Evolutionary conservation across 2,113 vertebrate genomes (phyloP).

Genomic region (Calcarius ornatus): DNA sequence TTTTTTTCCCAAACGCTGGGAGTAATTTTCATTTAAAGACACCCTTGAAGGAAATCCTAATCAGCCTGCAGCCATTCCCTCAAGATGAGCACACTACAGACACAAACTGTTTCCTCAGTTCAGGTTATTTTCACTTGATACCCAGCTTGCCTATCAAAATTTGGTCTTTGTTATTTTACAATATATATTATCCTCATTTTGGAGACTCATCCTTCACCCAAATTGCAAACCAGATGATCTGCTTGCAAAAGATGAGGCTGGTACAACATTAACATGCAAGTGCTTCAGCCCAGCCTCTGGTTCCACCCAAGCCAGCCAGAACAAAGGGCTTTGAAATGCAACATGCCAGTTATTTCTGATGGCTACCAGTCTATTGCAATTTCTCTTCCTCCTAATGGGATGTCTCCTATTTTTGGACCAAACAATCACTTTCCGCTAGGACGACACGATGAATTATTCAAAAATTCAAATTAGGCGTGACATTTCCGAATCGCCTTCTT

Average conservation of each 20-base stretch:
- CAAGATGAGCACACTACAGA: neutral
- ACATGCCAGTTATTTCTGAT: slow-evolving; percentile 10
- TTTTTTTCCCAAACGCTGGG: neutral
- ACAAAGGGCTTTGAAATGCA: slow-evolving; percentile 15
- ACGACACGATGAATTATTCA: slow-evolving; percentile 55
- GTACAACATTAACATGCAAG: slow-evolving; percentile 10
- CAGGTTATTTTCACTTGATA: slow-evolving; percentile 6
- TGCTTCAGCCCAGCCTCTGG: neutral
- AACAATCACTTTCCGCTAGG: slow-evolving; percentile 22
- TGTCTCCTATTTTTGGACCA: slow-evolving; percentile 51
- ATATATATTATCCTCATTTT: neutral
- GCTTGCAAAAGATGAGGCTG: neutral
- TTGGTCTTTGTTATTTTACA: neutral
- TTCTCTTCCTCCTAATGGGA: slow-evolving; percentile 41
- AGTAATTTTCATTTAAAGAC: slow-evolving; percentile 18
- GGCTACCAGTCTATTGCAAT: slow-evolving; percentile 25
- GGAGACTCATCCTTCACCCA: neutral
- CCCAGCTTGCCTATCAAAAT: neutral
- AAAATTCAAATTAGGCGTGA: slow-evolving; percentile 45
- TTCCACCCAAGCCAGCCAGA: slow-evolving; percentile 6
- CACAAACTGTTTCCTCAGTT: neutral
- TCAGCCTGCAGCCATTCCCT: neutral
- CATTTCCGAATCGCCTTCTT: slow-evolving; percentile 27
- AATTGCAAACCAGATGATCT: neutral
- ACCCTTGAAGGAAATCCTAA: slow-evolving; percentile 21